Conservation (phyloP, 2,113 vertebrate genomes). For the Etheostoma spectabile region DNA sequence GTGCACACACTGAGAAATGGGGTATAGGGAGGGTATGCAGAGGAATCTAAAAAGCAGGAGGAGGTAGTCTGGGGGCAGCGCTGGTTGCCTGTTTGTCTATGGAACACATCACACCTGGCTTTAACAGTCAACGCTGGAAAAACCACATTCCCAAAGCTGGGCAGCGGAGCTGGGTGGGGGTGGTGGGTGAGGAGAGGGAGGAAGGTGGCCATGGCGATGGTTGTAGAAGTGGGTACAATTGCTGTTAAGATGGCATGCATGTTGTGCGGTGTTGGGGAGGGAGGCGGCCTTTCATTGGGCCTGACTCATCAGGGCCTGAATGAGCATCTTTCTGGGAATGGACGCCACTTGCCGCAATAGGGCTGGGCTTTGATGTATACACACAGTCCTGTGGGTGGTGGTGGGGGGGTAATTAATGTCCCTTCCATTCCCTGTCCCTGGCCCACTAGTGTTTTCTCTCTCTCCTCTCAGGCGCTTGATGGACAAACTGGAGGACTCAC, state of each 20-base stretch:
- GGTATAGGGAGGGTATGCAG: conserved; percentile 66
- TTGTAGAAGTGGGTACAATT: not conserved
- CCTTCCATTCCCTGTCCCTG: conserved; percentile 37
- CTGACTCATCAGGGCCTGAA: conserved; percentile 62
- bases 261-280: conserved; percentile 33
- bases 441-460: conserved; percentile 39
- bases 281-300: conserved; percentile 47
- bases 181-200: not conserved
- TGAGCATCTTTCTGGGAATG: conserved; percentile 60
- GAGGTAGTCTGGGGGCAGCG: conserved; percentile 88
- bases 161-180: conserved; percentile 3
- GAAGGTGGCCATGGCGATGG: not conserved
- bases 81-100: conserved; percentile 99
- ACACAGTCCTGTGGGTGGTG: conserved; percentile 29
- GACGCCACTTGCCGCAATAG: conserved; percentile 49
- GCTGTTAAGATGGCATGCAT: conserved; percentile 51
- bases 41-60: conserved; percentile 70
- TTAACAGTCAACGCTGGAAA: conserved; percentile 85
- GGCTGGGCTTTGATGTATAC: conserved; percentile 61
- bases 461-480: conserved; percentile 54
- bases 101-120: conserved; percentile 88
- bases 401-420: conserved; percentile 66
- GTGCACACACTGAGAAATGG: conserved; percentile 53
- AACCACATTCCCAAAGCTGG: conserved; percentile 78
- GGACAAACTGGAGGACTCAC: conserved; percentile 64